Evolutionary conservation across 2,113 vertebrate species (phyloP), one percentile per base, ranked within the genome.

Genomic region (Bujurquina vittata): DNA sequence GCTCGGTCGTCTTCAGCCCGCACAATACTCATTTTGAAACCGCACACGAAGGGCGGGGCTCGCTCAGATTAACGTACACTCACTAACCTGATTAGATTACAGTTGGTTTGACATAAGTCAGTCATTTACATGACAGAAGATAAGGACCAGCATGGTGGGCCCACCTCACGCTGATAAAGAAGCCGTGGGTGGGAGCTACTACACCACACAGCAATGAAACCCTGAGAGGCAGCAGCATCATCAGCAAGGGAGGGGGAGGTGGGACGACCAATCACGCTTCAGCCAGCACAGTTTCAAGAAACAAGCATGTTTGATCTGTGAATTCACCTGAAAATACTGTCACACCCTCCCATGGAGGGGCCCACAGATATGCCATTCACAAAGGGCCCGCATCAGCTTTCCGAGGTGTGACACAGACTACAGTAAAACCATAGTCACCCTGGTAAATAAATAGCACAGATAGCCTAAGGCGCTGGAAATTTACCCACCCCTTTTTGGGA

Each of bases 401-500:
- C 9, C 59, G 23, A 40, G 49, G 75, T 59, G 56, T 67, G 57
- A 49, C 63, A 49, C 40, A 79, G 6, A 59, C 1, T 17, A 11
- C 2, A 23, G 2, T 63, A n/a, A 79, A 78, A 35, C 54, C 26
- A 56, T 1, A 52, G 22, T 58, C 33, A 84, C 56, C 6, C 7
- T 37, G 11, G 22, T n/a, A 23, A 81, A 65, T 15, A 22, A 22
- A 80, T 3, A 75, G 17, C 6, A 62, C 5, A 43, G 35, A 20
- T 33, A 63, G 79, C 88, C 84, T 18, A 17, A 33, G 29, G 83
- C 56, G 56, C 26, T 88, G 80, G 40, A 88, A 91, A 87, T 33
- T 1, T 43, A 87, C 37, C 33, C 80, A 40, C 43, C 67, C 67
- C 76, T 75, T 72, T 81, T 22, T 60, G 23, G 35, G 14, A 83